phyloP scores from a whole-genome alignment of 2,113 vertebrate species.

The Leucosticte australis region DNA sequence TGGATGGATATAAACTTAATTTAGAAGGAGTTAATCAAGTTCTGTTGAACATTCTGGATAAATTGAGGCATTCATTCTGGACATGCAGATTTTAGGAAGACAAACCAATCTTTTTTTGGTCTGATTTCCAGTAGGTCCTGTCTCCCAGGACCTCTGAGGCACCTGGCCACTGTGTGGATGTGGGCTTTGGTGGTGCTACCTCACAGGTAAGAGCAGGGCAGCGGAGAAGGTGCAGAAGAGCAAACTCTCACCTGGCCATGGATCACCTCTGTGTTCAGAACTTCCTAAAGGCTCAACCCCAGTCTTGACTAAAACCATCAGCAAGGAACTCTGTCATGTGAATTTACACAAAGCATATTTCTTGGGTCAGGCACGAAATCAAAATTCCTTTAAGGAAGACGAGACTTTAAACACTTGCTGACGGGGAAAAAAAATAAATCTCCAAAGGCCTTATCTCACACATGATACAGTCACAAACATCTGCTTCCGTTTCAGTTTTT shows the following conservation, averaged over 20 bases:
- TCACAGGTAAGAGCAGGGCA: not conserved
- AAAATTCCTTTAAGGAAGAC: constrained; percentile 63
- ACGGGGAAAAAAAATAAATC: not conserved
- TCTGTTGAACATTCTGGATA: not conserved
- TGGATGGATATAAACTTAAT: not conserved
- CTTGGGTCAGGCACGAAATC: constrained; percentile 45
- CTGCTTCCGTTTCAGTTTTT: constrained; percentile 52
- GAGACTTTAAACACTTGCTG: constrained; percentile 59
- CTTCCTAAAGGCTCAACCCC: constrained; percentile 25
- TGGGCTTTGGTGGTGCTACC: not conserved
- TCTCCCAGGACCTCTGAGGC: not conserved
- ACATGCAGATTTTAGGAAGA: not conserved
- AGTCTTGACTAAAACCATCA: constrained; percentile 4
- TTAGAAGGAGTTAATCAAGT: not conserved
- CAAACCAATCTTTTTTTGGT: not conserved
- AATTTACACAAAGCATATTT: constrained; percentile 58
- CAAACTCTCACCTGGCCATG: not conserved
- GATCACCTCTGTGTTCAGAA: not conserved
- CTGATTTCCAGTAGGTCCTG: not conserved
- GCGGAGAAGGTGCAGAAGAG: not conserved
- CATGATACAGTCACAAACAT: constrained; percentile 55
- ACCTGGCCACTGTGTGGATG: not conserved
- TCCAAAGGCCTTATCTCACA: constrained; percentile 42
- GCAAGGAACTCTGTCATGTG: constrained; percentile 26
- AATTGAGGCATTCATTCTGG: not conserved